Conservation (phyloP, 2,888 invertebrate genomes). For the Cantharis flavilabris region DNA sequence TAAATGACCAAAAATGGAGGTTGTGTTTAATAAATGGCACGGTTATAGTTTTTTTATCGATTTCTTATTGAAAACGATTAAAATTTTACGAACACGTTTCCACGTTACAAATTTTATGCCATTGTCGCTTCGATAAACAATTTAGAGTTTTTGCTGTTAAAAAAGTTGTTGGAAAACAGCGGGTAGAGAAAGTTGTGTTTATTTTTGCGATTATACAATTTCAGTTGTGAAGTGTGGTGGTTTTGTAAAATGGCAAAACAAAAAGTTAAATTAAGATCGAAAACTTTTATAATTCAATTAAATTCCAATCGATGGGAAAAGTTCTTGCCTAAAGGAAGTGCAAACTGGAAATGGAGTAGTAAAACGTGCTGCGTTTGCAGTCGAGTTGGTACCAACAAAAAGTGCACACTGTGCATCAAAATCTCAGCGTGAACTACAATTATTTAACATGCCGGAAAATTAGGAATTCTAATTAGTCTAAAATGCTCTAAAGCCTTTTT, state of each 20-base stretch:
- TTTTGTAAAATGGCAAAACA: neutral
- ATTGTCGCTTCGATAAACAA: conserved; percentile 24
- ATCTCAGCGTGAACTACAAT: conserved; percentile 38
- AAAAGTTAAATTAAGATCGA: neutral
- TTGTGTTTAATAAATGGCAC: conserved; percentile 7
- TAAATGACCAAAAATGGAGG: neutral
- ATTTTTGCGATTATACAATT: neutral
- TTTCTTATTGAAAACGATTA: conserved; percentile 31
- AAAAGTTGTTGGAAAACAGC: conserved; percentile 7
- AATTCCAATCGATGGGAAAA: neutral
- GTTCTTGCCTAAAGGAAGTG: neutral
- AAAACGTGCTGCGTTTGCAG: conserved; percentile 39
- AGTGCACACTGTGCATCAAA: conserved; percentile 42
- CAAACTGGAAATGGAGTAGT: conserved; percentile 8
- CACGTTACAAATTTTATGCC: conserved; percentile 31
- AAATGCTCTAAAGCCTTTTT: conserved; percentile 32
- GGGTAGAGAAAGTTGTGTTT: neutral
- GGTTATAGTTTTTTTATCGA: conserved; percentile 9
- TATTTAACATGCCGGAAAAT: conserved; percentile 38
- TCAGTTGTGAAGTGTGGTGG: neutral
- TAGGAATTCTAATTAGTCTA: conserved; percentile 39
- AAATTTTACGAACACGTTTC: conserved; percentile 26
- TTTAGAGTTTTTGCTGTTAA: conserved; percentile 13
- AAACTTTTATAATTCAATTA: neutral
- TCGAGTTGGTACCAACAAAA: conserved; percentile 38